phyloP scores from a whole-genome alignment of 1,140 invertebrate genomes.

The Sitodiplosis mosellana region DNA sequence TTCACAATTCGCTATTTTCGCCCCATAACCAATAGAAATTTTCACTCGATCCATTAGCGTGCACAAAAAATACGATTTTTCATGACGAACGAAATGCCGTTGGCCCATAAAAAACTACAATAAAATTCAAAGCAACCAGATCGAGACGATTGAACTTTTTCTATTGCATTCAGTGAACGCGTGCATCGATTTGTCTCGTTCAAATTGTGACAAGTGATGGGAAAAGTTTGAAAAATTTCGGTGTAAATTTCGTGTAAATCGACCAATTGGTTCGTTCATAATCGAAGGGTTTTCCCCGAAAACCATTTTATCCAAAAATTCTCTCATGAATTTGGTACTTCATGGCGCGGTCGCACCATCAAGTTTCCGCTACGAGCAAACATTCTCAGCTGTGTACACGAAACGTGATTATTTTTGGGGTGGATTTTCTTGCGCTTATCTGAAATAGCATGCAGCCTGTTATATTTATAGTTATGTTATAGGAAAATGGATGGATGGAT shows the following conservation, averaged over 20 bases:
- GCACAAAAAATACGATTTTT: not conserved
- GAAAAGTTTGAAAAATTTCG: not conserved
- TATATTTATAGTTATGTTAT: too few species aligned
- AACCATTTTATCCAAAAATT: not conserved
- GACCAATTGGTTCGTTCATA: not conserved
- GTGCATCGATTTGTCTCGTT: not conserved
- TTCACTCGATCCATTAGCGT: not conserved
- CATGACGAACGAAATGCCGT: slow-evolving; percentile 1
- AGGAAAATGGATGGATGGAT: too few species aligned
- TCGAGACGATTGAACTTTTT: not conserved
- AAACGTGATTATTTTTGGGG: not conserved
- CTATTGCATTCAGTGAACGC: not conserved
- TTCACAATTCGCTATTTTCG: not conserved
- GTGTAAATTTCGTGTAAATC: not conserved
- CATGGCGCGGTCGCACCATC: slow-evolving; percentile 1
- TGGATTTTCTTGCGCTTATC: slow-evolving; percentile 2
- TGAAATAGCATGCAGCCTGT: slow-evolving; percentile 3
- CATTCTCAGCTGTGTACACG: not conserved
- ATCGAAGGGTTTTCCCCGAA: not conserved
- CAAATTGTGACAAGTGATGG: not conserved
- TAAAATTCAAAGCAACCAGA: not conserved
- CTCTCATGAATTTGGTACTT: not conserved
- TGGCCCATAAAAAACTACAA: slow-evolving; percentile 1
- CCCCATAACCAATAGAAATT: not conserved
- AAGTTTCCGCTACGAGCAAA: not conserved